These are phyloP conservation scores for Phalacrocorax aristotelis DNA, from an alignment of 2,113 vertebrate species.

Conservation along the genomic window DNA sequence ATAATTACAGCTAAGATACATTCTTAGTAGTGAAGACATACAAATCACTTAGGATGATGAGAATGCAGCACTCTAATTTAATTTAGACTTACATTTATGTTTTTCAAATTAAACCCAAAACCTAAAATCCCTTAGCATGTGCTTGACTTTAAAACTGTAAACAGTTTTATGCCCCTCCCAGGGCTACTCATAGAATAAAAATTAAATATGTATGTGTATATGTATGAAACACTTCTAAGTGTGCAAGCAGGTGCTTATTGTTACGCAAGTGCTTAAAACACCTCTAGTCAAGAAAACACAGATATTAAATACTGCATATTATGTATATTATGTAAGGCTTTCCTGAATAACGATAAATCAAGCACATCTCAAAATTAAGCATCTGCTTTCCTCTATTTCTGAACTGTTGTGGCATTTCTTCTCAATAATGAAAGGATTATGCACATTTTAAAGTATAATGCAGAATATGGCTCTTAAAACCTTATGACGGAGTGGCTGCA, in stretches of 20 bases:
- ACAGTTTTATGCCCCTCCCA: neutral
- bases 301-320: neutral
- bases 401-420: neutral
- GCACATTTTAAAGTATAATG: slow-evolving; percentile 51
- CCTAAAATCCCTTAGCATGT: neutral
- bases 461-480: slow-evolving; percentile 5
- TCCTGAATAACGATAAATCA: neutral
- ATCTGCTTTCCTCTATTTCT: slow-evolving; percentile 9
- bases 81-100: neutral
- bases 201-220: neutral
- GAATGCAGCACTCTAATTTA: neutral
- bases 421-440: slow-evolving; percentile 28
- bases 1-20: neutral
- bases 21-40: neutral
- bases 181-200: neutral
- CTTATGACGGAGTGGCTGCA: slow-evolving; percentile 4
- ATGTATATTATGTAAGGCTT: neutral
- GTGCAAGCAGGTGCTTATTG: slow-evolving; percentile 9
- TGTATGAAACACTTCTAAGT: neutral
- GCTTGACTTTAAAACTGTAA: neutral
- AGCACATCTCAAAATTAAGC: slow-evolving; percentile 41
- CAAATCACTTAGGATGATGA: neutral
- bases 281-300: neutral
- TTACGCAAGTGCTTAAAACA: neutral
- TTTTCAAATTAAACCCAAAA: slow-evolving; percentile 19